Evolutionary conservation across 2,113 vertebrate genomes (phyloP).

Genomic region (Hipposideros armiger): DNA sequence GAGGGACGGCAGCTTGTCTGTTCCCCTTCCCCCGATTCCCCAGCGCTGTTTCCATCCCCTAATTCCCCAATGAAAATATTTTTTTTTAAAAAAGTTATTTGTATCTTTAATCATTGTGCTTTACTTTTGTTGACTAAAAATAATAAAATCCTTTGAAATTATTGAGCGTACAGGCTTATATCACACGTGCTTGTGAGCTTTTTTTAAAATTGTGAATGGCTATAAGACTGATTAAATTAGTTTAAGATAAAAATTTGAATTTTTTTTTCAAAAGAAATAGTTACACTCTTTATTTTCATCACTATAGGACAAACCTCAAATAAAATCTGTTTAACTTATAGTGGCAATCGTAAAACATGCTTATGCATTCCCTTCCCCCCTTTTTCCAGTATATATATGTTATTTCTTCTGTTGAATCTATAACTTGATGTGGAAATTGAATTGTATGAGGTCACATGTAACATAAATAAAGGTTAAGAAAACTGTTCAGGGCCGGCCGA

Average conservation of each 20-base stretch:
- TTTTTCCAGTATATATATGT: not conserved
- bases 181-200: not conserved
- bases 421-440: not conserved
- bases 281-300: constrained; percentile 26
- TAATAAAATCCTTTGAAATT: constrained; percentile 7
- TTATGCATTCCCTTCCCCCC: not conserved
- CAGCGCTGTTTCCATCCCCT: no score
- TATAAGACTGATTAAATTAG: not conserved
- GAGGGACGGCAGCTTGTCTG: no score
- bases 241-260: not conserved
- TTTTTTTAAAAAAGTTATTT: not conserved
- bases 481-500: not conserved
- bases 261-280: not conserved
- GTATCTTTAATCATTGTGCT: not conserved
- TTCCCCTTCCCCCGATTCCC: no score
- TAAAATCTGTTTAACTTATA: not conserved
- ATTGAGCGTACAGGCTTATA: not conserved
- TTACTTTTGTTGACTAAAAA: constrained; percentile 33
- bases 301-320: not conserved
- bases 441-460: not conserved
- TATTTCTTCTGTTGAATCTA: not conserved
- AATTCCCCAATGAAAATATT: no score
- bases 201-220: constrained; percentile 6
- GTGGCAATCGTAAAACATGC: not conserved
- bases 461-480: not conserved